Base-by-base conservation (phyloP, 2,113 vertebrate species). In the Siphamia tubifer region DNA sequence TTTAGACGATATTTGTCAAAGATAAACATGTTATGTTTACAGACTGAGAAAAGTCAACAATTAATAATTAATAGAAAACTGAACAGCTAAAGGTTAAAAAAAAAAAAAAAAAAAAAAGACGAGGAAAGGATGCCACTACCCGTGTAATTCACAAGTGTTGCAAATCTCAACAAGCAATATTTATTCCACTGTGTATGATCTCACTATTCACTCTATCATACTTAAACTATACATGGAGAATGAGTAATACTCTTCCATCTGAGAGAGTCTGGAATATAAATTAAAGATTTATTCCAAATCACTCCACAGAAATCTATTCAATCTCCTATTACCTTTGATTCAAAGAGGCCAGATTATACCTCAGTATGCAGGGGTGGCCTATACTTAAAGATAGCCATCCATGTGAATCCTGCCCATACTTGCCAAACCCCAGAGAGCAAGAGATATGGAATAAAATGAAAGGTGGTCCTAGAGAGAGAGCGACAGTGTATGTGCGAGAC, bases 261-360 rank as follows among this genome's bases (percentile, higher is more conserved):
- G 31, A 67, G 54, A 81, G 40, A 72, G 49, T 70, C 15, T 5
- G 47, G 67, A 74, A 83, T 79, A 75, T 80, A 77, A 79, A 87
- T 88, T 12, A 44, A 72, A 77, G 34, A 76, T 79, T 74, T 61
- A 54, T 54, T 62, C 49, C 15, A 68, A 86, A 83, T 89, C 68
- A 81, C 52, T 56, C 65, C 31, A 62, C 25, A 62, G 61, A 81
- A 66, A 82, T 83, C 48, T 57, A 44, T 68, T 81, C 68, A 83
- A 65, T 83, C 73, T 79, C 48, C 48, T 36, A 56, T 76, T 52
- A 81, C 68, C 43, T 79, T 68, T 38, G 15, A 68, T 48, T 75
- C 32, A 63, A 71, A 85, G 53, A 64, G 52, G 34, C 57, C 64
- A 71, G 62, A 74, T 80, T 77, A 85, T 42, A 53, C 53, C 61